A percentile compares a stretch with the other conserved stretches of the same genome.
Evolutionary conservation across 2,797 vertebrate genomes (phyloP).

Genomic region (Cetoscarus ocellatus): DNA sequence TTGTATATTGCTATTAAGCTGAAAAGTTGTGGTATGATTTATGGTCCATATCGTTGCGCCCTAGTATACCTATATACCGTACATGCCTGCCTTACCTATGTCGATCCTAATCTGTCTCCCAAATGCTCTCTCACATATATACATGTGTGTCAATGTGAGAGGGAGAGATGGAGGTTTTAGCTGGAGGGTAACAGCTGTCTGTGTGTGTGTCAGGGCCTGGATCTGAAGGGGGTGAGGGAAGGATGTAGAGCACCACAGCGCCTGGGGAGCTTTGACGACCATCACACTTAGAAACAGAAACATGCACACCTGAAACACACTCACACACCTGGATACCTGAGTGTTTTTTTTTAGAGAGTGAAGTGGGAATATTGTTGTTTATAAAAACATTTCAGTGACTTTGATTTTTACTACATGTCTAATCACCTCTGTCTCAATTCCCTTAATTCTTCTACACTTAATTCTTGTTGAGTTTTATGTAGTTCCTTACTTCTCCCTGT

Average conservation of each 20-base stretch:
- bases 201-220: slow-evolving; percentile 55
- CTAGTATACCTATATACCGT: background rate
- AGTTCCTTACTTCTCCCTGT: too few species aligned
- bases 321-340: slow-evolving; percentile 61
- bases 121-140: background rate
- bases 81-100: slow-evolving; percentile 22
- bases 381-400: too few species aligned
- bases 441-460: too few species aligned
- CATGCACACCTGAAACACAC: slow-evolving; percentile 25
- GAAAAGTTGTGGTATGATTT: too few species aligned
- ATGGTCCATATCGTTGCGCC: too few species aligned
- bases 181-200: slow-evolving; percentile 81
- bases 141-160: slow-evolving; percentile 18
- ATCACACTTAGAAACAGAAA: slow-evolving; percentile 43
- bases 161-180: slow-evolving; percentile 31
- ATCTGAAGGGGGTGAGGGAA: slow-evolving; percentile 57
- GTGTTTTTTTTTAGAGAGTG: slow-evolving; percentile 48
- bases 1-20: too few species aligned
- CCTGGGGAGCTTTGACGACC: slow-evolving; percentile 57
- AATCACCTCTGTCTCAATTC: background rate
- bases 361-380: slow-evolving; percentile 32
- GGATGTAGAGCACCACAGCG: slow-evolving; percentile 49
- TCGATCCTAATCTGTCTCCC: slow-evolving; percentile 16
- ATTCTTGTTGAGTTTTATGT: background rate
- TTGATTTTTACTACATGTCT: slow-evolving; percentile 28